phyloP scores from a whole-genome alignment of 2,113 vertebrate genomes.

The Lycaon pictus region DNA sequence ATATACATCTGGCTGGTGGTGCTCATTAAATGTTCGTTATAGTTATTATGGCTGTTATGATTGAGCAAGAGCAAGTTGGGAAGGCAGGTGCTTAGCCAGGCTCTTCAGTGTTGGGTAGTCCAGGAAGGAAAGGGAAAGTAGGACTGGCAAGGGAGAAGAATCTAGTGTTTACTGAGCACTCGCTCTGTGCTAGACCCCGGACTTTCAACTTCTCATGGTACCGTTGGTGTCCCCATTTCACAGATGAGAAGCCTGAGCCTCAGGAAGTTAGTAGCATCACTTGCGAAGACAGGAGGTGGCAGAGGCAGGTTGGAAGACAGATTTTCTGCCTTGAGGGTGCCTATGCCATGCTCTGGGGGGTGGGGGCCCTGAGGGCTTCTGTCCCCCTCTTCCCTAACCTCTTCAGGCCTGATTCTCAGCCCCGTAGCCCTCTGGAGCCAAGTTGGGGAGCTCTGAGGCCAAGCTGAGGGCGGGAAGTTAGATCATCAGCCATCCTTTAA shows the following conservation, averaged over 20 bases:
- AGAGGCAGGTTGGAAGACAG: not conserved
- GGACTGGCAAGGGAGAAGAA: not conserved
- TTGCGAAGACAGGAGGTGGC: not conserved
- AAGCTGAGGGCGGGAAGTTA: constrained; percentile 77
- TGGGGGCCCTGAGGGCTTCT: not conserved
- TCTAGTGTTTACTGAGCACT: no score
- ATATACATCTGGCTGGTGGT: not conserved
- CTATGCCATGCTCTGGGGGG: not conserved
- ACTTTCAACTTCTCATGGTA: not conserved
- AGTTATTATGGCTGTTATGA: not conserved
- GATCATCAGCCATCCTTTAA: constrained; percentile 91
- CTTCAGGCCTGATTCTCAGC: not conserved
- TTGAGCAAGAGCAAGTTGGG: not conserved
- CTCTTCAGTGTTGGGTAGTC: not conserved
- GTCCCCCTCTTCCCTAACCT: not conserved
- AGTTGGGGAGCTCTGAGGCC: not conserved
- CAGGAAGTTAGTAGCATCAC: not conserved
- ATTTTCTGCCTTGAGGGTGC: not conserved
- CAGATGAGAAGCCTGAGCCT: not conserved
- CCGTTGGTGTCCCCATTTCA: not conserved
- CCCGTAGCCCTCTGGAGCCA: not conserved
- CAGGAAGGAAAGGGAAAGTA: not conserved
- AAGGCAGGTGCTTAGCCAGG: not conserved
- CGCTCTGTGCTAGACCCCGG: not conserved
- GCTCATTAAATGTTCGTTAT: not conserved